phyloP scores from a whole-genome alignment of 2,797 vertebrate genomes.

The Epinephelus malabaricus region DNA sequence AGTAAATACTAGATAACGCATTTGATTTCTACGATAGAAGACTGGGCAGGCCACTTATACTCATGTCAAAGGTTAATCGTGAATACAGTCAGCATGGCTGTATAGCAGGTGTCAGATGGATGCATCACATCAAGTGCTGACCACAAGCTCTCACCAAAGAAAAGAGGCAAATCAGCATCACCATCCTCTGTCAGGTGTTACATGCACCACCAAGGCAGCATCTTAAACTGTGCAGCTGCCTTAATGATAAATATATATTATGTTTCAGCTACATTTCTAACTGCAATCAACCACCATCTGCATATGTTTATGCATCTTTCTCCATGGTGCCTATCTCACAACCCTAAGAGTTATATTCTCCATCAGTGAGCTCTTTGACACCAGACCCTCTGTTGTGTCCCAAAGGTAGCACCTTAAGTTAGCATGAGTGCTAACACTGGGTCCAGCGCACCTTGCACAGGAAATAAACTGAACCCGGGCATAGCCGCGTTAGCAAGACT shows the following conservation, averaged over 20 bases:
- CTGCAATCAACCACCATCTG: not conserved
- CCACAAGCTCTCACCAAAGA: conserved; percentile 31
- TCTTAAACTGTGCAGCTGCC: not conserved
- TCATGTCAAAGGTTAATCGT: conserved; percentile 21
- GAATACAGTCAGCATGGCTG: not conserved
- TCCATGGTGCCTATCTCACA: not conserved
- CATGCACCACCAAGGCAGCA: not conserved
- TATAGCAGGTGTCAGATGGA: conserved; percentile 32
- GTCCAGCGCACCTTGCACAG: conserved; percentile 76
- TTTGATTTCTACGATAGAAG: not conserved
- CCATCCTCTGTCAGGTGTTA: conserved; percentile 32
- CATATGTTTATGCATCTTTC: not conserved
- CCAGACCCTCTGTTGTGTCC: not conserved
- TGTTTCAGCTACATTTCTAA: not conserved
- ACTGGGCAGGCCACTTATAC: not conserved
- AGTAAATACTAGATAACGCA: conserved; percentile 12
- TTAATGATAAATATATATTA: not conserved
- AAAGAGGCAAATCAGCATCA: conserved; percentile 31
- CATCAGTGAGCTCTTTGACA: not conserved
- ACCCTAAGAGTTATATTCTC: no score
- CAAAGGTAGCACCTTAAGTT: conserved; percentile 18
- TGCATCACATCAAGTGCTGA: not conserved
- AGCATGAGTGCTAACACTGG: conserved; percentile 47
- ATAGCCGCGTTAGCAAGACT: conserved; percentile 59
- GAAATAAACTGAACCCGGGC: conserved; percentile 61